Evolutionary conservation across 2,113 vertebrate genomes (phyloP).

Genomic region (Prinia subflava): DNA sequence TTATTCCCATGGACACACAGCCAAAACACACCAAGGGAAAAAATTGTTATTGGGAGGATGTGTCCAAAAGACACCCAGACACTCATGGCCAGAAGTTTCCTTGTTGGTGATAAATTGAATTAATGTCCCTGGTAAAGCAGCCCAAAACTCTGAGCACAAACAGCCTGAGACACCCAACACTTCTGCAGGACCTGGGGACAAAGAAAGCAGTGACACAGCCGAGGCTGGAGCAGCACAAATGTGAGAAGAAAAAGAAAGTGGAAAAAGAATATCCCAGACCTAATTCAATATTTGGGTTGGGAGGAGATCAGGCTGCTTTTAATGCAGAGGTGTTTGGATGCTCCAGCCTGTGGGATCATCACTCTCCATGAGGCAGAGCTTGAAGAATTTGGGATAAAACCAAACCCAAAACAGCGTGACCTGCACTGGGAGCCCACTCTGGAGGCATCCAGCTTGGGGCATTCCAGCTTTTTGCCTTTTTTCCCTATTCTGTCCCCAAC

Average conservation of each 20-base stretch:
- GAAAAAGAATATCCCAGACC: background rate
- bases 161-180: background rate
- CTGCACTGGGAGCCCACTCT: background rate
- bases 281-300: constrained; percentile 52
- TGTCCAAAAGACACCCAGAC: background rate
- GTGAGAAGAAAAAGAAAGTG: constrained; percentile 12
- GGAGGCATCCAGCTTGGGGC: background rate
- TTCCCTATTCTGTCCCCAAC: background rate
- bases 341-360: constrained; percentile 9
- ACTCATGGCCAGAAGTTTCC: background rate
- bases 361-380: constrained; percentile 9
- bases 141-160: background rate
- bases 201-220: constrained; percentile 25
- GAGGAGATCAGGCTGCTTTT: constrained; percentile 53
- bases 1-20: background rate
- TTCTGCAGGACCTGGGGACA: background rate
- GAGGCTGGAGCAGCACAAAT: background rate
- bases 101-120: background rate
- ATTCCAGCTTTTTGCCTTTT: background rate
- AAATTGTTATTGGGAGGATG: background rate
- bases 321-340: constrained; percentile 34
- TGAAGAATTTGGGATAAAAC: background rate
- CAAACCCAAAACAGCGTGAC: background rate
- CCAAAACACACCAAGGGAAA: background rate
- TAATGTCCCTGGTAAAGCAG: background rate